A percentile compares a stretch with the other conserved stretches of the same genome.
These are phyloP conservation scores for Triplophysa siluroides DNA, from an alignment of 2,113 vertebrate species.

Conservation along the genomic window DNA sequence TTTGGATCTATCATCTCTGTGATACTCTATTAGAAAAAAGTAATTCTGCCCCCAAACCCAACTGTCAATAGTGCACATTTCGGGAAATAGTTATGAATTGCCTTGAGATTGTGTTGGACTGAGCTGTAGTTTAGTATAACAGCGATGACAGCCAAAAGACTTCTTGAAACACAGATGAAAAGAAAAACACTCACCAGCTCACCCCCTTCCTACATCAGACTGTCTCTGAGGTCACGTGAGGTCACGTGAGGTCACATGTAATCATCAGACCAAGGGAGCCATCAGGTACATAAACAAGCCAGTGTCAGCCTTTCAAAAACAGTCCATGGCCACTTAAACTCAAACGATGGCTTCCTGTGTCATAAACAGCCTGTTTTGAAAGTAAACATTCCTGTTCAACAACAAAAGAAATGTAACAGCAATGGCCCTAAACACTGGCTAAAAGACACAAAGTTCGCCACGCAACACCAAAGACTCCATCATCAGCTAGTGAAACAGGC, in stretches of 20 bases:
- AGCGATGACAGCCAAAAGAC: slow-evolving; percentile 25
- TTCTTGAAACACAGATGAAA: slow-evolving; percentile 35
- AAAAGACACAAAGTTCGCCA: slow-evolving; percentile 36
- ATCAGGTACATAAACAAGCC: slow-evolving; percentile 55
- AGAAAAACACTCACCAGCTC: slow-evolving; percentile 36
- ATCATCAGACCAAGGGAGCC: slow-evolving; percentile 53
- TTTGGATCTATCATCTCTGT: no score
- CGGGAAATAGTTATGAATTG: no score
- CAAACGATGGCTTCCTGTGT: slow-evolving; percentile 57
- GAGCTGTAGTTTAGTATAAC: background rate
- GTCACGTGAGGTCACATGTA: slow-evolving; percentile 55
- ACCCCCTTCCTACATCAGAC: slow-evolving; percentile 35
- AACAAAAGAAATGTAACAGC: slow-evolving; percentile 37
- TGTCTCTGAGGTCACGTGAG: slow-evolving; percentile 48
- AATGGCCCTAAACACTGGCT: background rate
- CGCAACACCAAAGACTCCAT: slow-evolving; percentile 52
- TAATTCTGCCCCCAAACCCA: no score
- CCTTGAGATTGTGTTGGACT: background rate
- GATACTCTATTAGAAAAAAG: no score
- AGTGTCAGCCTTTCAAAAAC: slow-evolving; percentile 50
- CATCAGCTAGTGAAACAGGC: slow-evolving; percentile 49
- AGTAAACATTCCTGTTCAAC: slow-evolving; percentile 54
- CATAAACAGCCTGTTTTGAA: slow-evolving; percentile 61
- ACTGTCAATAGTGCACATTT: no score
- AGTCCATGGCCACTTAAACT: slow-evolving; percentile 54